Evolutionary conservation across 1,140 invertebrate species (phyloP).

Genomic region (Cryptotermes secundus): DNA sequence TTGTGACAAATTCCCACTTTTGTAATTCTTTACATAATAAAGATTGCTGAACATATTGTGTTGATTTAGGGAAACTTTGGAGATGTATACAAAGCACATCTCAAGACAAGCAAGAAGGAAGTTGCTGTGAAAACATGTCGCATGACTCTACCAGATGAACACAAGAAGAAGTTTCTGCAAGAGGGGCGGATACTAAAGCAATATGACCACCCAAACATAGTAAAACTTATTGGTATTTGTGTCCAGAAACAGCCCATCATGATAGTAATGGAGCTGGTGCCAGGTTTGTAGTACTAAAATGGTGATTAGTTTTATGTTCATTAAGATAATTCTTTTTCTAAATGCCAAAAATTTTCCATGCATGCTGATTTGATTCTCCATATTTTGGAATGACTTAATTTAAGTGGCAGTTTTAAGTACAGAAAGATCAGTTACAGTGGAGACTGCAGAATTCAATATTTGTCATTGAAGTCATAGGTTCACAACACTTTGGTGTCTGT

Average conservation of each 20-base stretch:
- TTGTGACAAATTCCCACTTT: constrained; percentile 3
- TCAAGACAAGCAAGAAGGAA: constrained; percentile 77
- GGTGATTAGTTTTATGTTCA: too few species aligned
- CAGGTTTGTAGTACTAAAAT: constrained; percentile 59
- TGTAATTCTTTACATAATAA: constrained; percentile 13
- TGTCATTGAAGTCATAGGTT: too few species aligned
- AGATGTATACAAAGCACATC: constrained; percentile 89
- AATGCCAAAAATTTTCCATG: too few species aligned
- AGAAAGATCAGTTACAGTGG: too few species aligned
- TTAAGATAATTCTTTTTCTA: too few species aligned
- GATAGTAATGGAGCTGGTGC: constrained; percentile 98
- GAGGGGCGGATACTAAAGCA: constrained; percentile 95
- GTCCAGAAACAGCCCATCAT: constrained; percentile 98
- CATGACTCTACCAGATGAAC: constrained; percentile 90
- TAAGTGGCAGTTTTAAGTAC: too few species aligned
- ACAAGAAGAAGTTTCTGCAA: constrained; percentile 94
- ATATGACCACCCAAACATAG: constrained; percentile 96
- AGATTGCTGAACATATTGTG: neutral
- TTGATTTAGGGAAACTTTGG: constrained; percentile 89
- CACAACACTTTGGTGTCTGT: too few species aligned
- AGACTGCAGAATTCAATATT: too few species aligned
- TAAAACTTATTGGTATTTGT: constrained; percentile 95
- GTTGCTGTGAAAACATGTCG: constrained; percentile 97
- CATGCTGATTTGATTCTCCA: too few species aligned
- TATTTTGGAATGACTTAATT: too few species aligned